phyloP scores from a whole-genome alignment of 2,113 vertebrate species.

The Psittacus erithacus region DNA sequence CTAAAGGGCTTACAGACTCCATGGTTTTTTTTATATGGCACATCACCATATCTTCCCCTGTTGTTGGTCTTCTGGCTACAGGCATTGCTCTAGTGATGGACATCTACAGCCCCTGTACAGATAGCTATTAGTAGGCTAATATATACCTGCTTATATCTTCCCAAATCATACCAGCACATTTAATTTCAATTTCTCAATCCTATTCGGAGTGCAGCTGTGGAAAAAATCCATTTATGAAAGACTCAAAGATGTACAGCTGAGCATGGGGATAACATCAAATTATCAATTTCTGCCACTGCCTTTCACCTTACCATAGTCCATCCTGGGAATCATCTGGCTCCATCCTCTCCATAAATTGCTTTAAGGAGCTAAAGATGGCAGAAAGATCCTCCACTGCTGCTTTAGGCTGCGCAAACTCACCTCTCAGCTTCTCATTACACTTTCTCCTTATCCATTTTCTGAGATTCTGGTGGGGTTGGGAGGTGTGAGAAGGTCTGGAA shows the following conservation, averaged over 20 bases:
- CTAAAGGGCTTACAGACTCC: no score
- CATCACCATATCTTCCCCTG: rapidly evolving
- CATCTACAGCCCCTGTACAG: rapidly evolving
- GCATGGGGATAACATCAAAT: rapidly evolving
- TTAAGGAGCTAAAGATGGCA: neutral
- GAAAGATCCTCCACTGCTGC: rapidly evolving
- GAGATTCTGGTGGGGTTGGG: rapidly evolving
- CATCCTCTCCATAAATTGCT: rapidly evolving
- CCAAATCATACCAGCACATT: neutral
- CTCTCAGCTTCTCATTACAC: no score
- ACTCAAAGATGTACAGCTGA: neutral
- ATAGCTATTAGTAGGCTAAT: rapidly evolving
- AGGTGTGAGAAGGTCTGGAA: neutral
- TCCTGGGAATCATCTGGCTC: rapidly evolving
- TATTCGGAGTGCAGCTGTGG: rapidly evolving
- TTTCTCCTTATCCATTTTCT: neutral
- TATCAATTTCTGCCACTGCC: neutral
- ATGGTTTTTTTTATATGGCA: rapidly evolving
- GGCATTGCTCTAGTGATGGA: rapidly evolving
- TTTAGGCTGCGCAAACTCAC: neutral
- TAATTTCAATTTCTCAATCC: no score
- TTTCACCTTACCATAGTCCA: neutral
- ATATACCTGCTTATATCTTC: rapidly evolving
- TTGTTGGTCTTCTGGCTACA: rapidly evolving
- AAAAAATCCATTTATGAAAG: neutral